These are phyloP conservation scores for Dioctria rufipes DNA, from an alignment of 2,888 invertebrate genomes.

Conservation along the genomic window DNA sequence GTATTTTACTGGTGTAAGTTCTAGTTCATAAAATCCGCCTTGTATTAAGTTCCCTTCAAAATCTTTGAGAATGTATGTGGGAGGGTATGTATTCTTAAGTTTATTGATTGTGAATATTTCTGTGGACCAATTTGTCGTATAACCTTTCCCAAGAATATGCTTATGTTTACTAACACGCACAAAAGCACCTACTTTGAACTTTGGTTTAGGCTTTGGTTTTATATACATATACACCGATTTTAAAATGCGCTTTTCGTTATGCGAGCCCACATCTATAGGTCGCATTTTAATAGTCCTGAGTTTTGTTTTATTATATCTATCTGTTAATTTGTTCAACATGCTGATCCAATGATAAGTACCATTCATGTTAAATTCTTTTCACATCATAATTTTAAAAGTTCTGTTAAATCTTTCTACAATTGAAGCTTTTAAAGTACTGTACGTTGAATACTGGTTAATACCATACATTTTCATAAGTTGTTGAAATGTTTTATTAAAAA, in stretches of 20 bases:
- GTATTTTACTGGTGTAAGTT: no score
- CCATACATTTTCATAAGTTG: background rate
- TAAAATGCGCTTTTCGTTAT: background rate
- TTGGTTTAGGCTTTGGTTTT: background rate
- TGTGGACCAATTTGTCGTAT: no score
- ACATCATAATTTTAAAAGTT: conserved; percentile 1
- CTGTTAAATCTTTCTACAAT: conserved; percentile 13
- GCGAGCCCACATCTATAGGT: background rate
- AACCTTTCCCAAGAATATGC: no score
- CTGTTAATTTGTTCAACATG: background rate
- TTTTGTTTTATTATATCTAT: background rate
- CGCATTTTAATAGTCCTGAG: background rate
- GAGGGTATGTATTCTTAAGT: background rate
- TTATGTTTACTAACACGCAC: background rate
- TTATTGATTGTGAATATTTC: background rate
- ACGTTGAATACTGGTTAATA: conserved; percentile 35
- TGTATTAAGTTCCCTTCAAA: background rate
- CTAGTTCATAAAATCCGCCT: background rate
- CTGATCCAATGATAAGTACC: conserved; percentile 17
- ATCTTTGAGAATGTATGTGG: background rate
- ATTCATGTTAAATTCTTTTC: conserved; percentile 32
- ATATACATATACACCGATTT: no score
- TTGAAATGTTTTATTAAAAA: conserved; percentile 20
- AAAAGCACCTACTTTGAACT: conserved; percentile 6
- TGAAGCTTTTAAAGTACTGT: conserved; percentile 18